Conservation (phyloP, 2,797 vertebrate genomes). For the Phoebastria nigripes region DNA sequence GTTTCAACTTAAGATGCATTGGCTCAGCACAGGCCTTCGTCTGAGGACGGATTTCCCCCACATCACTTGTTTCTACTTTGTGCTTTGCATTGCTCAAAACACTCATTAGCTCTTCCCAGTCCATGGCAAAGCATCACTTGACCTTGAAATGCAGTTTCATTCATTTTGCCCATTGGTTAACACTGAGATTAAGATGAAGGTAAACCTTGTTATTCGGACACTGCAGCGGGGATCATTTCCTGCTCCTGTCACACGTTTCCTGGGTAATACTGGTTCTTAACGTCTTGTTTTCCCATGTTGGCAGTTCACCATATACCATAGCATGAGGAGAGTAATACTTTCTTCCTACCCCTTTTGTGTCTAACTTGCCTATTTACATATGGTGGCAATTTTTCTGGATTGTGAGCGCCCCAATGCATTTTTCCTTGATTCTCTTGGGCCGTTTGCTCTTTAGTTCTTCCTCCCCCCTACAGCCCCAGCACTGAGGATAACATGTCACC, state of each 20-base stretch:
- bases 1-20: background rate
- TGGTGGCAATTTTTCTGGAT: background rate
- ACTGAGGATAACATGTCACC: background rate
- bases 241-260: background rate
- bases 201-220: background rate
- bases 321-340: background rate
- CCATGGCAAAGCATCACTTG: background rate
- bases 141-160: background rate
- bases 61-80: background rate
- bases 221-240: background rate
- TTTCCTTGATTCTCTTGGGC: background rate
- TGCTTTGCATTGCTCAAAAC: background rate
- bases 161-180: background rate
- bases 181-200: background rate
- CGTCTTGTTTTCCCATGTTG: background rate
- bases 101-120: background rate
- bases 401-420: accelerated
- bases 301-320: background rate
- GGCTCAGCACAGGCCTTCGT: background rate
- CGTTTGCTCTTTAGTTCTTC: background rate
- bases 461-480: background rate
- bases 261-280: background rate
- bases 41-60: background rate
- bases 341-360: background rate
- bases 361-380: background rate